Evolutionary conservation across 2,113 vertebrate species (phyloP), one percentile per base, ranked within the genome.

Genomic region (Bucco capensis): DNA sequence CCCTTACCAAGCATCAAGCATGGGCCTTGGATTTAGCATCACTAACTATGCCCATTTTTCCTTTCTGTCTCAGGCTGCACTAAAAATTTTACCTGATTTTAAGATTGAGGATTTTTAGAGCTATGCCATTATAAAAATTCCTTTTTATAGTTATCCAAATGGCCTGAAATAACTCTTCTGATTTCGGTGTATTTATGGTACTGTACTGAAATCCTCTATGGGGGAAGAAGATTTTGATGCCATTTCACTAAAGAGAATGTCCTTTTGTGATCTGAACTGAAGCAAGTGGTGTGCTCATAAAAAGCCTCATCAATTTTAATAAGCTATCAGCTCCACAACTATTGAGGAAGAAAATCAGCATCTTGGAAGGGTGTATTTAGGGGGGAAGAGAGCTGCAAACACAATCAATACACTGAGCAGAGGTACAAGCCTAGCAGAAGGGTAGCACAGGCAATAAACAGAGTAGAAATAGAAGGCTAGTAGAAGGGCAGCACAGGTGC

Each of bases 301-400:
- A 89, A 58, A 83, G 18, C 73, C 46, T 93, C 92, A 95, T 92
- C 90, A 83, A 94, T 95, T 96, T 93, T 90, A 94, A 92, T 94
- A 87, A 76, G 69, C 67, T 62, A 19, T 88, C 71, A 70, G 69
- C 82, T 69, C 54, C 50, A 58, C 74, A 70, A 27, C 67, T 90
- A 24, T 28, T 76, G 23, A 33, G 58, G 65, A 51, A 44, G 40
- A 56, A 33, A 40, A 76, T 31, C 33, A 67, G 44, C 13, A 2
- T 62, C 67, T 57, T 78, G 37, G 76, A 73, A 76, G 89, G 56
- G 23, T 35, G 51, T 30, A 2, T 67, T 92, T 88, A 62, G 21
- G 27, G 21, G 27, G 67, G 57, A 38, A 57, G 49, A 83, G 58
- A 83, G 66, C 80, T 93, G 74, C 66, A 77, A 76, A 37, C 38